These are phyloP conservation scores for Catalaphyllia jardinei DNA, from an alignment of 64 coral and sea anemone genomes.

Conservation along the genomic window DNA sequence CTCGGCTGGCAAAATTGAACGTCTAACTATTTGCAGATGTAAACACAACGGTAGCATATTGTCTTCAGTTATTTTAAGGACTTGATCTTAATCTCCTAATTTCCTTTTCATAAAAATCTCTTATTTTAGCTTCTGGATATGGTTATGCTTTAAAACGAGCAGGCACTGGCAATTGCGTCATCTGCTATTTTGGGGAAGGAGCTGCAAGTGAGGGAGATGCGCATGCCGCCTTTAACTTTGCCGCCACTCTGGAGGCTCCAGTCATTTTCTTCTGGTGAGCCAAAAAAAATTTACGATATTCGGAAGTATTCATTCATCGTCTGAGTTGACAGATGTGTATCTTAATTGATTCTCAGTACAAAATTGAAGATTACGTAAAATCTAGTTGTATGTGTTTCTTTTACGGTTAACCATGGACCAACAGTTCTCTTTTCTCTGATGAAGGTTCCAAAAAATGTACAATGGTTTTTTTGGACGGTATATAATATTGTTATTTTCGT, in stretches of 20 bases:
- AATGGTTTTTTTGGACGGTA: too few species aligned
- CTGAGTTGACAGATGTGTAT: not conserved
- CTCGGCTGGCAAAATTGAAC: too few species aligned
- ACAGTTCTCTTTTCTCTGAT: too few species aligned
- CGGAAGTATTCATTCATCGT: not conserved
- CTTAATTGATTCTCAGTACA: too few species aligned
- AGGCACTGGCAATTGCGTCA: conserved; percentile 83
- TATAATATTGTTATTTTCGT: too few species aligned
- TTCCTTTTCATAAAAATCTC: not conserved
- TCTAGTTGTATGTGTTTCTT: too few species aligned
- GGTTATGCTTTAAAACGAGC: conserved; percentile 88
- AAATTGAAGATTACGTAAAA: too few species aligned
- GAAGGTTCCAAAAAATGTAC: too few species aligned
- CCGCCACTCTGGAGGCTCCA: conserved; percentile 90
- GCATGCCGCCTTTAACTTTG: conserved; percentile 94
- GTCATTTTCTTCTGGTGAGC: conserved; percentile 96
- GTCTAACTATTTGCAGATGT: too few species aligned
- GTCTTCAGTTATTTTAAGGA: not conserved
- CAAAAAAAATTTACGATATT: not conserved
- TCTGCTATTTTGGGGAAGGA: conserved; percentile 98
- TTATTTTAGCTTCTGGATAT: conserved; percentile 84
- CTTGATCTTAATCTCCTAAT: not conserved
- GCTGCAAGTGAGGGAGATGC: conserved; percentile 97
- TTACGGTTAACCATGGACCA: too few species aligned
- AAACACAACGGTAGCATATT: not conserved